Conservation (phyloP, 2,888 invertebrate genomes). For the Pedicia rivosa region DNA sequence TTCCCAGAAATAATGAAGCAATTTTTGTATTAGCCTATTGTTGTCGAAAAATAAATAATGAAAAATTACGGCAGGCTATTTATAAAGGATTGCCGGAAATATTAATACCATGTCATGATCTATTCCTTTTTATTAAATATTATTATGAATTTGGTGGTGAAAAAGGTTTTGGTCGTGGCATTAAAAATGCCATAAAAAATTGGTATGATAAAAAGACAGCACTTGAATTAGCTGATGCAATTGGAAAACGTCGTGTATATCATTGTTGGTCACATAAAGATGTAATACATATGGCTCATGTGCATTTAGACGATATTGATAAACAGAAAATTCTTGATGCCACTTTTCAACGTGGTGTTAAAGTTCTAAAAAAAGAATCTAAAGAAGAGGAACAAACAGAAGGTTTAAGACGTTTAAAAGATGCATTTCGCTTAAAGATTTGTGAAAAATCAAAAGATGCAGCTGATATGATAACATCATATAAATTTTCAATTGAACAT, state of each 20-base stretch:
- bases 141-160: not conserved
- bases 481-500: constrained; percentile 1
- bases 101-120: not conserved
- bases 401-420: not conserved
- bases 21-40: constrained; percentile 4
- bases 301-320: not conserved
- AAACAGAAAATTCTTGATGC: not conserved
- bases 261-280: constrained; percentile 1
- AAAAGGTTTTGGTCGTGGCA: constrained; percentile 5
- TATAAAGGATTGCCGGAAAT: constrained; percentile 1
- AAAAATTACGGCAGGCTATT: not conserved
- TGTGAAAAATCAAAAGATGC: not conserved
- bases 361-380: not conserved
- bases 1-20: constrained; percentile 1
- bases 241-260: not conserved
- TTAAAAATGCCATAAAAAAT: not conserved
- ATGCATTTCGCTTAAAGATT: not conserved
- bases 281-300: not conserved
- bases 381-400: not conserved
- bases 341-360: not conserved
- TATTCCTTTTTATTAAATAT: constrained; percentile 3
- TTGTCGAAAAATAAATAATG: not conserved
- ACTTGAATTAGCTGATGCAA: constrained; percentile 1
- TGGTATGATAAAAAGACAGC: constrained; percentile 2
- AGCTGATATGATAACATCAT: not conserved